These are phyloP conservation scores for Labeo calbasu DNA, from an alignment of 2,797 vertebrate species.

Conservation along the genomic window DNA sequence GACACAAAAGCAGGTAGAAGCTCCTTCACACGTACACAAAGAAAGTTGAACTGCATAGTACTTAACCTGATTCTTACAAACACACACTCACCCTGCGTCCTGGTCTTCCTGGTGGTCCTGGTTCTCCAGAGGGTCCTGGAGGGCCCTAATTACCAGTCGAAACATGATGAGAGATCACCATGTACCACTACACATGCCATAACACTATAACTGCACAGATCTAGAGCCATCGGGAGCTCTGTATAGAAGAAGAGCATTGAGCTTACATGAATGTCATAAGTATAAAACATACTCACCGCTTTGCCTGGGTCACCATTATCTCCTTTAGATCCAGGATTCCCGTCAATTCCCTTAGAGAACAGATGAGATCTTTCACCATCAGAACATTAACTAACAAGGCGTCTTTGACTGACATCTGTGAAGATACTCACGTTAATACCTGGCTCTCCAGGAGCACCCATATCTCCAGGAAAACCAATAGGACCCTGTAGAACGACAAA, in stretches of 20 bases:
- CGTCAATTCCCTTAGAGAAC: constrained; percentile 87
- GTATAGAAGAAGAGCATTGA: neutral
- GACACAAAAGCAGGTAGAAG: neutral
- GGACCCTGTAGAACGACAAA: constrained; percentile 81
- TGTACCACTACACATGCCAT: neutral
- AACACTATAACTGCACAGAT: neutral
- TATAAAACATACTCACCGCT: constrained; percentile 80
- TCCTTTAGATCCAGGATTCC: constrained; percentile 89
- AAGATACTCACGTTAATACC: constrained; percentile 88
- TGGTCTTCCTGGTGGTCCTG: constrained; percentile 83
- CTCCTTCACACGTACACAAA: constrained; percentile 13
- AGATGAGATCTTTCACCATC: neutral
- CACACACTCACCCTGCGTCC: constrained; percentile 84
- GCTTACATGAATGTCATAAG: neutral
- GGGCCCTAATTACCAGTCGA: constrained; percentile 76
- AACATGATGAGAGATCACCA: neutral
- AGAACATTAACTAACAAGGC: neutral
- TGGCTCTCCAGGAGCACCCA: constrained; percentile 92
- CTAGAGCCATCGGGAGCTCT: neutral
- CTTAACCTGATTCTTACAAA: neutral
- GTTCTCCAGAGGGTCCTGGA: constrained; percentile 84
- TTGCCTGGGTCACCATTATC: constrained; percentile 92
- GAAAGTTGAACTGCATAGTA: neutral
- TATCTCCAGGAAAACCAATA: constrained; percentile 92
- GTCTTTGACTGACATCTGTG: neutral